Base-by-base conservation (phyloP, 2,113 vertebrate species). In the Ameiurus melas region DNA sequence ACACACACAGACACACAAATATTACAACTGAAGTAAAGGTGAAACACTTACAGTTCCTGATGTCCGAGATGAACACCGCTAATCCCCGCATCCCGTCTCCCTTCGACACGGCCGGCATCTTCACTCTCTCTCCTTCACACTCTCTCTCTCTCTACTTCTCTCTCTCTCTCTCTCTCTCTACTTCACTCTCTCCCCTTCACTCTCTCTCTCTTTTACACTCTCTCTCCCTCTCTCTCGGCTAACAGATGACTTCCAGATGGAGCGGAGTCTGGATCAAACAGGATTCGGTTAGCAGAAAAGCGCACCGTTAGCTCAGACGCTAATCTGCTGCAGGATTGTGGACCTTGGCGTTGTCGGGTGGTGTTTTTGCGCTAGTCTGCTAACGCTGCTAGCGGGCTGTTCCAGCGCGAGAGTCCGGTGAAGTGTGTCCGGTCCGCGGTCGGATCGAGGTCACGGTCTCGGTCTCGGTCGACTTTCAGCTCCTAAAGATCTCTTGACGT, bases 1-100 rank as follows among this genome's bases (percentile, higher is more conserved):
- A 47, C 47, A 47, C 47, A 47, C 47, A 51, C 47, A 53, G 36
- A 36, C 36, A 36, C 36, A 36, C 36, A 36, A 8, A 71, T 7
- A 36, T 73, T 39, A 19, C 20, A 14, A 5, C 0, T 16, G 14
- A 33, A 70, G 66, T 14, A 14, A 5, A 30, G 68, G 68, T 36
- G 36, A 82, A 1, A 51, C 47, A 51, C 47, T 10, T 51, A 98
- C 97, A 98, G 91, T 98, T 98, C 86, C 97, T 95, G 58, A 98
- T 98, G 95, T 98, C 97, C 90, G 97, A 98, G 90, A 97, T 97
- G 95, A 98, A 98, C 80, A 98, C 97, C 6, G 97, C 97, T 93
- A 98, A 95, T 94, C 97, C 97, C 87, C 97, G 96, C 97, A 98
- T 98, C 91, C 97, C 97, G 88, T 98, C 97, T 94, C 97, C 97